Conservation (phyloP, 2,797 vertebrate species). For the Premnoplex brunnescens region DNA sequence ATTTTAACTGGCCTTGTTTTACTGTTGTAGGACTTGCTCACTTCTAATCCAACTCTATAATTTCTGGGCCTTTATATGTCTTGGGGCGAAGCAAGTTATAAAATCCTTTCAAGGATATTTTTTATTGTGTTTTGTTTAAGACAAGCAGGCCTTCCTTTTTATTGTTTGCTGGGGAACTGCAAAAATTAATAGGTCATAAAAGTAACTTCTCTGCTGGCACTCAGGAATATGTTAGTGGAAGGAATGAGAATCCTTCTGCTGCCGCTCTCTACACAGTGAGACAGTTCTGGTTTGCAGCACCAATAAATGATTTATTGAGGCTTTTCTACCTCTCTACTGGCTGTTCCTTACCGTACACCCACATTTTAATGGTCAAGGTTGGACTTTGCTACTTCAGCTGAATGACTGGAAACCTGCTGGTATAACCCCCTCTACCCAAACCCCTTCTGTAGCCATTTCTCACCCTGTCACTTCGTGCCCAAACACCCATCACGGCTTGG, state of each 20-base stretch:
- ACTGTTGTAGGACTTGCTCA: neutral
- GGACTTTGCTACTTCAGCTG: neutral
- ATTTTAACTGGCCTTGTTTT: neutral
- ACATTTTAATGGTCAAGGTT: neutral
- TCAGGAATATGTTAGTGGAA: neutral
- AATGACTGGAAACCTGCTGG: neutral
- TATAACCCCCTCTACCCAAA: neutral
- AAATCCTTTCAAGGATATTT: constrained; percentile 18
- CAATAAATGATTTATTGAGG: neutral
- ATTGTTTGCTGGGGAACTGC: neutral
- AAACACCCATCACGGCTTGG: neutral
- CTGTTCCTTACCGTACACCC: neutral
- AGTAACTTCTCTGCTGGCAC: neutral
- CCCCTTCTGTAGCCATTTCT: neutral
- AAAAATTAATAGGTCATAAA: neutral
- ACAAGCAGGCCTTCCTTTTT: neutral
- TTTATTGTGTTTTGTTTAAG: neutral
- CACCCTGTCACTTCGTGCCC: neutral
- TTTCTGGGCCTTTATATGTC: neutral
- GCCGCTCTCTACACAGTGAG: neutral
- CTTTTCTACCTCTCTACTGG: neutral
- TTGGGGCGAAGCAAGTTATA: neutral
- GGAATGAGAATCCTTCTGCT: neutral
- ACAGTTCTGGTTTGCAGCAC: neutral
- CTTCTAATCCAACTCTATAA: neutral